Evolutionary conservation across 2,888 invertebrate genomes (phyloP).

Genomic region (Pherbina coryleti): DNA sequence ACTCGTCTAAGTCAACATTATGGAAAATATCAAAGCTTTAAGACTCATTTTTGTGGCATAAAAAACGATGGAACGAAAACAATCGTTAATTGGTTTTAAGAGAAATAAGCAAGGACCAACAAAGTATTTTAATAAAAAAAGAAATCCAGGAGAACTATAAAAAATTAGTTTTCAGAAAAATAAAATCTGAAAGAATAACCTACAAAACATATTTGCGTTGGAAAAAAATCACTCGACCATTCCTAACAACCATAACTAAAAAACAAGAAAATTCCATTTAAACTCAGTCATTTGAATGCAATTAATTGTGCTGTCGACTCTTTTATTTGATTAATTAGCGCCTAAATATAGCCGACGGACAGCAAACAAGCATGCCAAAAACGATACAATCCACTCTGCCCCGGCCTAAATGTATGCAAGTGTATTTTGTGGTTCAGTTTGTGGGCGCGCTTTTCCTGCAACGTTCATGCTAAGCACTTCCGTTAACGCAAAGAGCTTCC

Average conservation of each 20-base stretch:
- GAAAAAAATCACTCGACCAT: not conserved
- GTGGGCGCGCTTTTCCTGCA: not conserved
- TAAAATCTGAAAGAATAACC: not conserved
- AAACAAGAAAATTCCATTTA: constrained; percentile 1
- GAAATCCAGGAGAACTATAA: too few relatives aligned
- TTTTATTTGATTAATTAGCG: constrained; percentile 42
- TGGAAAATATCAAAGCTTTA: too few relatives aligned
- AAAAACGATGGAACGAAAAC: too few relatives aligned
- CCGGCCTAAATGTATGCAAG: constrained; percentile 24
- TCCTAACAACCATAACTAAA: not conserved
- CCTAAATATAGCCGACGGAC: constrained; percentile 31
- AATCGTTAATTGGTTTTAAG: too few relatives aligned
- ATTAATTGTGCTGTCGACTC: constrained; percentile 35
- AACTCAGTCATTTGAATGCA: constrained; percentile 1
- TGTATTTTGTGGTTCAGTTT: constrained; percentile 16
- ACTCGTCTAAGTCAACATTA: too few relatives aligned
- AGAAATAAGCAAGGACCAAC: too few relatives aligned
- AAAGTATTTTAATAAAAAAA: too few relatives aligned
- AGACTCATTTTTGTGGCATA: too few relatives aligned
- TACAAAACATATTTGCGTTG: not conserved
- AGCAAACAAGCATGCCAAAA: not conserved
- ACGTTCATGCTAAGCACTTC: constrained; percentile 15
- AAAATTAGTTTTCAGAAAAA: too few relatives aligned
- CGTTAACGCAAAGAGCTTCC: constrained; percentile 37
- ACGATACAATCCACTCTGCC: not conserved